phyloP scores from a whole-genome alignment of 2,797 vertebrate genomes.

The Lepilemur septentrionalis region DNA sequence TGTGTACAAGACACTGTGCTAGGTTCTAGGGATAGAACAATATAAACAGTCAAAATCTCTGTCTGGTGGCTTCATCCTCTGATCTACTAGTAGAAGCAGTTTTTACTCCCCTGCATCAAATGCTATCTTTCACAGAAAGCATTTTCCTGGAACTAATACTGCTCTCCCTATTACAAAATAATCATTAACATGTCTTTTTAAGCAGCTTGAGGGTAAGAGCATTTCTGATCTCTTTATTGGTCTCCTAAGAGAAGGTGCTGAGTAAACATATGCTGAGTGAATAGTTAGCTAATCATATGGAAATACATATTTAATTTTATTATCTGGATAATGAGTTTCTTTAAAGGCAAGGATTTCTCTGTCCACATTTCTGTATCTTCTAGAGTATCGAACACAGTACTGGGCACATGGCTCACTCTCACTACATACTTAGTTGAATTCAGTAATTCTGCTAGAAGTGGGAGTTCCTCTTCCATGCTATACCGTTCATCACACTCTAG shows the following conservation, averaged over 20 bases:
- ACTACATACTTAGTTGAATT: background rate
- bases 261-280: constrained; percentile 29
- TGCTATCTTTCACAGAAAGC: background rate
- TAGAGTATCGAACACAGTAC: background rate
- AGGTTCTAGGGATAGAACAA: background rate
- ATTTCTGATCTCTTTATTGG: constrained; percentile 37
- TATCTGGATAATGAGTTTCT: background rate
- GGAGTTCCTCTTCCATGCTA: background rate
- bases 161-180: constrained; percentile 35
- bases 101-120: background rate
- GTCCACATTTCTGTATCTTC: constrained; percentile 13
- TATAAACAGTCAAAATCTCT: constrained; percentile 25
- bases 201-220: background rate
- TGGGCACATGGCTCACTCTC: background rate
- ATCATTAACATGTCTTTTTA: constrained; percentile 51
- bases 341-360: constrained; percentile 46
- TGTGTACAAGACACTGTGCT: background rate
- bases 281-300: background rate
- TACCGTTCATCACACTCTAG: background rate
- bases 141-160: background rate
- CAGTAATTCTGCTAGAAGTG: background rate
- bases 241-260: background rate
- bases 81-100: background rate
- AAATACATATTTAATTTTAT: constrained; percentile 3
- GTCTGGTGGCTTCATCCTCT: background rate